Evolutionary conservation across 2,113 vertebrate species (phyloP).

Genomic region (Takifugu flavidus): DNA sequence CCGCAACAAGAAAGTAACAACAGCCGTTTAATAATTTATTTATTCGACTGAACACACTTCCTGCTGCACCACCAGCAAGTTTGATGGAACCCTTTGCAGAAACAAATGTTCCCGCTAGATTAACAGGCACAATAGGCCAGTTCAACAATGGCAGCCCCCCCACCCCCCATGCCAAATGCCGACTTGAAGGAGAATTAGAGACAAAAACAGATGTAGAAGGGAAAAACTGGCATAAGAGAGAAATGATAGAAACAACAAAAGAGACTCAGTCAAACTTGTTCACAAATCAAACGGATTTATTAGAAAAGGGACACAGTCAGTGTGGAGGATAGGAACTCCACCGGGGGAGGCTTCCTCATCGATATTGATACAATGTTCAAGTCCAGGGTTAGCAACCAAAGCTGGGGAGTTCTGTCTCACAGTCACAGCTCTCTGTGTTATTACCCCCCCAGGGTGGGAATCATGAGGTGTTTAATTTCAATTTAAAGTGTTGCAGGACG

Average conservation of each 20-base stretch:
- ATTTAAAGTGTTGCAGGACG: too few species aligned
- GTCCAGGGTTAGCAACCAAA: too few species aligned
- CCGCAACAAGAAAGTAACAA: conserved; percentile 18
- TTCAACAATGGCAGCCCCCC: conserved; percentile 46
- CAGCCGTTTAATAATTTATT: conserved; percentile 23
- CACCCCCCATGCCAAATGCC: conserved; percentile 31
- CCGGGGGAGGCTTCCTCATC: too few species aligned
- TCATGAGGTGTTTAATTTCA: too few species aligned
- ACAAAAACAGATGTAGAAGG: conserved; percentile 13
- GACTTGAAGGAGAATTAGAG: conserved; percentile 4
- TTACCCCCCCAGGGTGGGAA: too few species aligned
- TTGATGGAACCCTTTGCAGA: conserved; percentile 17
- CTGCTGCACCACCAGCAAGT: conserved; percentile 23
- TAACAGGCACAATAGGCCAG: conserved; percentile 51
- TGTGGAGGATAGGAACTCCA: too few species aligned
- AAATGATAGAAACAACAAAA: background rate
- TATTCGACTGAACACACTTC: conserved; percentile 24
- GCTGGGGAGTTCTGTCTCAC: too few species aligned
- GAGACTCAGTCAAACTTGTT: too few species aligned
- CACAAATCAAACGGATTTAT: too few species aligned
- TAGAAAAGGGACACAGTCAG: too few species aligned
- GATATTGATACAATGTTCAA: too few species aligned
- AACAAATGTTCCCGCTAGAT: conserved; percentile 61
- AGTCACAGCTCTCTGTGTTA: too few species aligned
- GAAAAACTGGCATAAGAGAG: conserved; percentile 10